phyloP scores from a whole-genome alignment of 1,140 invertebrate species.

The Telenomus remus region DNA sequence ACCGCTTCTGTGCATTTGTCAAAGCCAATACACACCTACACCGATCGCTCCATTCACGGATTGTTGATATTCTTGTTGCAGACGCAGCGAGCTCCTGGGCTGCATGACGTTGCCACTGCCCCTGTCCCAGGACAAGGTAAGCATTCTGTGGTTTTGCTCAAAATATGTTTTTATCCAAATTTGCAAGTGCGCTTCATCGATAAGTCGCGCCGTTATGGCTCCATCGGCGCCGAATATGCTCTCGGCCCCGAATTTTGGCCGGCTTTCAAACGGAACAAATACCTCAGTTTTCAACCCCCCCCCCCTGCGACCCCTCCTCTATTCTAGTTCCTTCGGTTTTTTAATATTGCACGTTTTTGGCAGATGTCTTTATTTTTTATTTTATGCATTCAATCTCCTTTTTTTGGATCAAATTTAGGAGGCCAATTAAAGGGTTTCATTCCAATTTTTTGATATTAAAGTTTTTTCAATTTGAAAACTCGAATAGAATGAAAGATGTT shows the following conservation, averaged over 20 bases:
- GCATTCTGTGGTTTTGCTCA: constrained; percentile 30
- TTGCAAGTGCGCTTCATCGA: constrained; percentile 21
- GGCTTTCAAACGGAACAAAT: constrained; percentile 18
- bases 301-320: neutral
- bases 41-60: constrained; percentile 15
- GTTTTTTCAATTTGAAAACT: too few relatives aligned
- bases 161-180: constrained; percentile 15
- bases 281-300: neutral
- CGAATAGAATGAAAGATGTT: too few relatives aligned
- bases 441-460: too few relatives aligned
- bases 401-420: too few relatives aligned
- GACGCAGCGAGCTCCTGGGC: constrained; percentile 80
- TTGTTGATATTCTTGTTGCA: constrained; percentile 69
- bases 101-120: constrained; percentile 82
- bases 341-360: too few relatives aligned
- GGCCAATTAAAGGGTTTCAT: too few relatives aligned
- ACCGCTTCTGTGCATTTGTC: constrained; percentile 23
- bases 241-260: constrained; percentile 15
- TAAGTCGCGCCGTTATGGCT: constrained; percentile 14
- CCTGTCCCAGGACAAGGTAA: constrained; percentile 79
- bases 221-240: constrained; percentile 29
- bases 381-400: neutral
- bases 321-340: too few relatives aligned
- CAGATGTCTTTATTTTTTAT: too few relatives aligned
- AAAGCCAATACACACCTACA: neutral